Percentiles rank a stretch among this genome's conserved stretches.
Evolutionary conservation across 2,888 invertebrate genomes (phyloP).

Genomic region (Spodoptera picta): DNA sequence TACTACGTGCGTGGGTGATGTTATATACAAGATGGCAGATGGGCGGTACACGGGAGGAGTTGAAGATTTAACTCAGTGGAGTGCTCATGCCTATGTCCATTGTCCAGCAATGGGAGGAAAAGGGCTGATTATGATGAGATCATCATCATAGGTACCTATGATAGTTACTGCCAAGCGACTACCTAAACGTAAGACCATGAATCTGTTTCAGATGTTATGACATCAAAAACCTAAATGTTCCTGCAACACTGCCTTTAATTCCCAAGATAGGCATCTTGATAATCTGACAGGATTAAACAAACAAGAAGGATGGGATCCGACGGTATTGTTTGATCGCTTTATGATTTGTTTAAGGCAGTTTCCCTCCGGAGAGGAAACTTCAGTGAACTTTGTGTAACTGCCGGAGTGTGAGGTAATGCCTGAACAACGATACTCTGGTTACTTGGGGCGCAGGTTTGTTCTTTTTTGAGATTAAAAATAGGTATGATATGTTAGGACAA

Average conservation of each 20-base stretch:
- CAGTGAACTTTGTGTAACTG: slow-evolving; percentile 26
- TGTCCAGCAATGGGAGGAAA: no score
- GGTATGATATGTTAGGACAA: no score
- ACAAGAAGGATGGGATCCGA: slow-evolving; percentile 35
- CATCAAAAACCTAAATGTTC: slow-evolving; percentile 2
- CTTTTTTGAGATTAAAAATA: not conserved
- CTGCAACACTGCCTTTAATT: slow-evolving; percentile 13
- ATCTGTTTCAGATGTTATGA: no score
- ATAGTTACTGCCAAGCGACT: no score
- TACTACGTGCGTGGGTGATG: no score
- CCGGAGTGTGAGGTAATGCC: slow-evolving; percentile 2
- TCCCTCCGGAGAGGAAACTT: slow-evolving; percentile 33
- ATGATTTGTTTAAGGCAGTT: slow-evolving; percentile 50
- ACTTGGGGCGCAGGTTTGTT: not conserved
- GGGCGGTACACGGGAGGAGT: no score
- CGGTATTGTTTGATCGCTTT: slow-evolving; percentile 55
- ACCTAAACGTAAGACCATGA: no score
- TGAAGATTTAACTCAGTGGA: no score
- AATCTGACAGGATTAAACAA: slow-evolving; percentile 42
- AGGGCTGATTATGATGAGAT: no score
- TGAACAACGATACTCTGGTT: slow-evolving; percentile 8
- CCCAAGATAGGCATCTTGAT: slow-evolving; percentile 8
- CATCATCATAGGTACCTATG: no score
- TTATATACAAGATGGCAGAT: no score
- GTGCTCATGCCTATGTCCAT: no score